These are phyloP conservation scores for Phyllopteryx taeniolatus DNA, from an alignment of 2,113 vertebrate genomes.

Conservation along the genomic window DNA sequence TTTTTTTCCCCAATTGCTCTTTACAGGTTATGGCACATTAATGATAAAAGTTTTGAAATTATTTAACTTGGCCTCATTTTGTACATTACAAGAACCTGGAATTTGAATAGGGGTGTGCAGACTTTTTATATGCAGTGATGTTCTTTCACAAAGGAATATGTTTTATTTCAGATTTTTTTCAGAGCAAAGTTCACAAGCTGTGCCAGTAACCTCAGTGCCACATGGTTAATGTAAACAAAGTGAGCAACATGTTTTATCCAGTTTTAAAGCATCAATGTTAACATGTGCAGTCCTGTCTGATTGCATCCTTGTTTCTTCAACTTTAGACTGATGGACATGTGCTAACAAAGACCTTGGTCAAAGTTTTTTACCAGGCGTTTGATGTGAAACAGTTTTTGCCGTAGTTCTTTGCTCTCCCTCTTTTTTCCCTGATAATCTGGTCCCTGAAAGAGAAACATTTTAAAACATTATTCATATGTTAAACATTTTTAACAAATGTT, in stretches of 20 bases:
- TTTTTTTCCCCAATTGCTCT: too few relatives aligned
- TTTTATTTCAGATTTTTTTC: background rate
- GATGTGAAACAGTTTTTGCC: conserved; percentile 82
- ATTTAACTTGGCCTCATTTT: background rate
- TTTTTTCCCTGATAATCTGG: conserved; percentile 78
- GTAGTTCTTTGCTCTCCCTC: conserved; percentile 67
- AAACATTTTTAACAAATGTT: background rate
- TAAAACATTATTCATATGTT: background rate
- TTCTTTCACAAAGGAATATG: background rate
- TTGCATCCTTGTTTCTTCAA: background rate
- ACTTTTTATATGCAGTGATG: background rate
- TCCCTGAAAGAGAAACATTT: conserved; percentile 51
- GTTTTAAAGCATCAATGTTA: background rate
- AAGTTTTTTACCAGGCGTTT: conserved; percentile 80
- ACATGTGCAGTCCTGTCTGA: background rate
- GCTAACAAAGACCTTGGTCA: conserved; percentile 72
- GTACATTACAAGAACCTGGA: background rate
- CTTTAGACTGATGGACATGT: background rate
- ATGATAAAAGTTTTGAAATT: background rate
- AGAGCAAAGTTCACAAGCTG: background rate
- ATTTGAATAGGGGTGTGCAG: background rate
- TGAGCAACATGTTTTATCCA: background rate
- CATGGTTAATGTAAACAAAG: background rate
- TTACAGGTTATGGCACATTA: background rate
- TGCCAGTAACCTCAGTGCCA: background rate